Conservation (phyloP, 23 tunicate species). For the Styela plicata region DNA sequence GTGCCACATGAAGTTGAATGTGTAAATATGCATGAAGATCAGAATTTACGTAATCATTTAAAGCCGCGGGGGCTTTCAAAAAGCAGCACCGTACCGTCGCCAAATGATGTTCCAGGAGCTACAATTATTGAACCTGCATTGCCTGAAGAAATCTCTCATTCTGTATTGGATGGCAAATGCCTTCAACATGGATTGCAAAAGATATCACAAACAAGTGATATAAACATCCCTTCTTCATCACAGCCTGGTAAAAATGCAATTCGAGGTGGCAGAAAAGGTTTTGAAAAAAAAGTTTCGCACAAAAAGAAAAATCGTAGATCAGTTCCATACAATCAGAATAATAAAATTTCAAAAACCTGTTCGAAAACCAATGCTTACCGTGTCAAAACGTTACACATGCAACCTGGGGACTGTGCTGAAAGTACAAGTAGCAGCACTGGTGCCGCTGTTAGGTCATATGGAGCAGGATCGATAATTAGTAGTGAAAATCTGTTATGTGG, state of each 20-base stretch:
- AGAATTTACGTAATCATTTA: neutral
- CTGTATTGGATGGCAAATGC: neutral
- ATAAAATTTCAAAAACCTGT: neutral
- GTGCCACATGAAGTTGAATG: neutral
- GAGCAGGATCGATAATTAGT: neutral
- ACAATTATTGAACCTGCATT: neutral
- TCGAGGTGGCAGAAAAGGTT: constrained; percentile 1
- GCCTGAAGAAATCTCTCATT: neutral
- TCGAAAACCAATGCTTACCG: neutral
- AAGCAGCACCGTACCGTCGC: neutral
- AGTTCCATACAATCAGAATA: neutral
- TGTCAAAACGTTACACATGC: neutral
- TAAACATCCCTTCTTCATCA: constrained; percentile 1
- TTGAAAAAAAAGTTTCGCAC: constrained; percentile 7
- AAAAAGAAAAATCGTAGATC: constrained; percentile 14
- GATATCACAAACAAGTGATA: neutral
- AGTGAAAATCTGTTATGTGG: neutral
- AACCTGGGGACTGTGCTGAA: neutral
- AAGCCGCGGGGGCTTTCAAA: constrained; percentile 26
- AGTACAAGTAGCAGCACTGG: neutral
- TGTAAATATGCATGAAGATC: neutral
- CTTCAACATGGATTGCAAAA: neutral
- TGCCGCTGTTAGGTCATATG: neutral
- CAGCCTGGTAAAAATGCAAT: neutral
- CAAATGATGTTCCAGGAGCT: neutral